Percentiles rank a stretch among this genome's conserved stretches.
These are phyloP conservation scores for Drosophila paulistorum DNA, from an alignment of 1,140 invertebrate genomes.

Conservation along the genomic window DNA sequence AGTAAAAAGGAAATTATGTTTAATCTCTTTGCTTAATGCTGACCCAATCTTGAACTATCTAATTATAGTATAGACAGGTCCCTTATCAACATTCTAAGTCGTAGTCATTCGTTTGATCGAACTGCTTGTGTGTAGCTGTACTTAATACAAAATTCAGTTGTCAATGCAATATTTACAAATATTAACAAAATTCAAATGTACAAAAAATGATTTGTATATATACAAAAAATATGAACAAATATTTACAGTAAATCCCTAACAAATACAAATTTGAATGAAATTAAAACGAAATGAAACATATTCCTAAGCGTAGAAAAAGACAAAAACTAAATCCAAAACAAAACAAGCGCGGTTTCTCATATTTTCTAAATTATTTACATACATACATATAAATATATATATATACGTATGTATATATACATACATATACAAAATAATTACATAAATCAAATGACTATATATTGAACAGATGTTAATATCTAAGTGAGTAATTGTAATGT, in stretches of 20 bases:
- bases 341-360: constrained; percentile 76
- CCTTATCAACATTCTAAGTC: not conserved
- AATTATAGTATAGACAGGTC: constrained; percentile 23
- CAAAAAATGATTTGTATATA: constrained; percentile 66
- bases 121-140: constrained; percentile 41
- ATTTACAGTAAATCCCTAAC: constrained; percentile 68
- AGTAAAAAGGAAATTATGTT: not conserved
- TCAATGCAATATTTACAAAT: constrained; percentile 21
- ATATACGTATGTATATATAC: constrained; percentile 25
- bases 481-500: constrained; percentile 73
- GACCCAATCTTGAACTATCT: constrained; percentile 25
- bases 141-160: constrained; percentile 35
- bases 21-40: not conserved
- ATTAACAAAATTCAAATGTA: constrained; percentile 58
- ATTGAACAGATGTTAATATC: constrained; percentile 46
- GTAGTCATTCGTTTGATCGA: not conserved
- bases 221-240: constrained; percentile 32
- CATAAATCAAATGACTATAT: constrained; percentile 68
- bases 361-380: constrained; percentile 81
- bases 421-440: constrained; percentile 2
- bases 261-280: constrained; percentile 72
- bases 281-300: constrained; percentile 66
- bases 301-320: constrained; percentile 72
- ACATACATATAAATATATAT: constrained; percentile 44
- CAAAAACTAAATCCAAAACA: constrained; percentile 70